Evolutionary conservation across 64 coral and sea anemone species (phyloP).

Genomic region (Hydrozoanthus tunicans): DNA sequence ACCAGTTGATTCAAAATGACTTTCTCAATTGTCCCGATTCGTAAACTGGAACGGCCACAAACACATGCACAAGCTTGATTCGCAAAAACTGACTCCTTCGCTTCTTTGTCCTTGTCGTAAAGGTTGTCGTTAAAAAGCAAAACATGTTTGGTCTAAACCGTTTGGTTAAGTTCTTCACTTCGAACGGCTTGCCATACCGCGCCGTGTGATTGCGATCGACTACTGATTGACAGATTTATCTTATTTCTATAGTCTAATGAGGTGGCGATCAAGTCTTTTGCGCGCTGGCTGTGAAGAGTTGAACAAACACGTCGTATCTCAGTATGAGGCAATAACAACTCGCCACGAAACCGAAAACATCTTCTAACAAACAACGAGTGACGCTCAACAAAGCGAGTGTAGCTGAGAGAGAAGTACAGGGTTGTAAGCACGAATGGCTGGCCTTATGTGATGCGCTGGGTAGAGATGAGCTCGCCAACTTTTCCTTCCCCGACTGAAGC

Average conservation of each 20-base stretch:
- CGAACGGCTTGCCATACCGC: neutral
- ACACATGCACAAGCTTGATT: neutral
- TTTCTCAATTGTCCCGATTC: neutral
- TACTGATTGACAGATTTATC: neutral
- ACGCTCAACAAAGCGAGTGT: neutral
- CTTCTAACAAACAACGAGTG: neutral
- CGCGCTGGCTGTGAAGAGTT: neutral
- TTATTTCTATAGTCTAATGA: neutral
- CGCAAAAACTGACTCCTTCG: neutral
- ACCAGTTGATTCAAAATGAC: neutral
- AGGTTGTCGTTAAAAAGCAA: neutral
- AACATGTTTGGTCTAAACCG: neutral
- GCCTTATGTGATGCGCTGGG: neutral
- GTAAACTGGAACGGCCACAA: neutral
- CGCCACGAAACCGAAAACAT: neutral
- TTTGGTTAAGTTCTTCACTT: neutral
- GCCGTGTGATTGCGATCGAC: neutral
- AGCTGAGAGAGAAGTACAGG: neutral
- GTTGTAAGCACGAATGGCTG: neutral
- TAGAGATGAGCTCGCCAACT: constrained; percentile 16
- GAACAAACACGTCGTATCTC: constrained; percentile 1
- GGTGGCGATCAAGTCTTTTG: neutral
- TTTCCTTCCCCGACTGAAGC: constrained; percentile 58
- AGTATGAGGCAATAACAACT: neutral
- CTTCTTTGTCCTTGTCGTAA: neutral